Evolutionary conservation across 1,140 invertebrate species (phyloP).

Genomic region (Sesamia nonagrioides): DNA sequence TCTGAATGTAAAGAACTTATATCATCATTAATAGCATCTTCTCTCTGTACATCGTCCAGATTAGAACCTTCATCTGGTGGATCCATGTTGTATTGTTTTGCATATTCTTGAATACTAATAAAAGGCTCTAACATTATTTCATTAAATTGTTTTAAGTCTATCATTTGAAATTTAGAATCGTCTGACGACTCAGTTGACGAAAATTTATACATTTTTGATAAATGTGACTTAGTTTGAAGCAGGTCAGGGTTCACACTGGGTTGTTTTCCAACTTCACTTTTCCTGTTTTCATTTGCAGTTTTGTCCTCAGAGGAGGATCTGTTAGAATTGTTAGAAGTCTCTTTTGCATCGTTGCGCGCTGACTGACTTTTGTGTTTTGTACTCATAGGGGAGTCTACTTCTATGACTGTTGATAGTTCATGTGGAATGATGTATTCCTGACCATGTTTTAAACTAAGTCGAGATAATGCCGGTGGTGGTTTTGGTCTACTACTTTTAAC

Average conservation of each 20-base stretch:
- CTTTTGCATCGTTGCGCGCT: slow-evolving; percentile 60
- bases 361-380: slow-evolving; percentile 72
- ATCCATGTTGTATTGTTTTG: slow-evolving; percentile 75
- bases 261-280: slow-evolving; percentile 41
- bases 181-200: slow-evolving; percentile 71
- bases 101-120: slow-evolving; percentile 82
- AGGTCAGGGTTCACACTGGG: slow-evolving; percentile 57
- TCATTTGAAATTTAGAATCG: slow-evolving; percentile 77
- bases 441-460: slow-evolving; percentile 72
- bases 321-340: slow-evolving; percentile 47
- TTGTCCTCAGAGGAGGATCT: neutral
- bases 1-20: slow-evolving; percentile 81
- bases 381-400: slow-evolving; percentile 89
- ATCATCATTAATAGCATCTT: slow-evolving; percentile 66
- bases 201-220: slow-evolving; percentile 54
- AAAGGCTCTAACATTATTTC: slow-evolving; percentile 84
- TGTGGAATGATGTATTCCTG: slow-evolving; percentile 84
- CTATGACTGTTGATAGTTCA: slow-evolving; percentile 90
- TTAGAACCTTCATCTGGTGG: slow-evolving; percentile 72
- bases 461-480: slow-evolving; percentile 75
- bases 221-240: slow-evolving; percentile 55
- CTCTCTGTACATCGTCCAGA: slow-evolving; percentile 67
- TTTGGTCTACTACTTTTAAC: slow-evolving; percentile 71
- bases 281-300: neutral
- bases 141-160: slow-evolving; percentile 82